phyloP scores from a whole-genome alignment of 2,888 invertebrate species.

The Macaria notata region DNA sequence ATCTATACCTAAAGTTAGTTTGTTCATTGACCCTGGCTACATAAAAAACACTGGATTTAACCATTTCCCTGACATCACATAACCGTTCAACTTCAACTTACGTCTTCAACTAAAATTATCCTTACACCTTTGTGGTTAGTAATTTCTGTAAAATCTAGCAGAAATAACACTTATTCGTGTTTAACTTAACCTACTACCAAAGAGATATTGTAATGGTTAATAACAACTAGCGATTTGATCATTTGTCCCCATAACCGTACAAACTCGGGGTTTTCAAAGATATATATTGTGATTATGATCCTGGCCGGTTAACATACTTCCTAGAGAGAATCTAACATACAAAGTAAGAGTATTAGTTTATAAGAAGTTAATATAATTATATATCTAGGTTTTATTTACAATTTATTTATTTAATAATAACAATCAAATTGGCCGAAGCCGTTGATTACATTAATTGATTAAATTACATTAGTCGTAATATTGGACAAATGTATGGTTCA shows the following conservation, averaged over 20 bases:
- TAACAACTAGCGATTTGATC: background rate
- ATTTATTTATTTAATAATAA: too few relatives aligned
- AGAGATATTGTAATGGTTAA: constrained; percentile 7
- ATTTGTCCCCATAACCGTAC: constrained; percentile 15
- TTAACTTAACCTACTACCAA: constrained; percentile 11
- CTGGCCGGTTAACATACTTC: constrained; percentile 17
- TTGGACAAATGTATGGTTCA: too few relatives aligned
- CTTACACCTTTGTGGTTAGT: background rate
- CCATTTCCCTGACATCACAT: too few relatives aligned
- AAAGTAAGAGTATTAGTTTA: background rate
- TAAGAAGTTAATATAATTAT: too few relatives aligned
- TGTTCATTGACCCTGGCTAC: too few relatives aligned
- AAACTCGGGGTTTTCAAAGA: constrained; percentile 1
- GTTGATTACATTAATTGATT: too few relatives aligned
- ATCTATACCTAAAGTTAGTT: too few relatives aligned
- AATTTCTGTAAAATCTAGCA: constrained; percentile 3
- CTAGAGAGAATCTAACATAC: constrained; percentile 5
- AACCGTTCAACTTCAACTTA: too few relatives aligned
- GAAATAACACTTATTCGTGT: background rate
- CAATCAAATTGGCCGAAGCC: too few relatives aligned
- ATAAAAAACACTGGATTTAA: too few relatives aligned
- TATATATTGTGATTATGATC: constrained; percentile 20
- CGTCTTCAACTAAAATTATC: background rate
- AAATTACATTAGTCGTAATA: too few relatives aligned
- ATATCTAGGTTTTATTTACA: too few relatives aligned